Percentiles rank a stretch among this genome's conserved stretches.
These are phyloP conservation scores for Agrilus planipennis DNA, from an alignment of 1,140 invertebrate species.

Conservation along the genomic window DNA sequence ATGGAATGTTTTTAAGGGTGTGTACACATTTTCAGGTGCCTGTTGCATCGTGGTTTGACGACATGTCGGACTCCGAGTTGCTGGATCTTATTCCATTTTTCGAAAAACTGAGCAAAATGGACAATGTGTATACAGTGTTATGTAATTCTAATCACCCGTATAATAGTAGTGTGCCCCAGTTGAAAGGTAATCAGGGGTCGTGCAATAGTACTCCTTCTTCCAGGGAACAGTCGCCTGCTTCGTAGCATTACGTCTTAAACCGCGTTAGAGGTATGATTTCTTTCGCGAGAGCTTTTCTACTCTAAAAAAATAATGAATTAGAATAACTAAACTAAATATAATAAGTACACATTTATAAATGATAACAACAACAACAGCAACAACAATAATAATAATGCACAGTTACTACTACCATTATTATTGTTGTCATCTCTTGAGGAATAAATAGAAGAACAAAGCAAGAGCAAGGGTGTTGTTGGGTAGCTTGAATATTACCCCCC, in stretches of 20 bases:
- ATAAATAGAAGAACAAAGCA: no score
- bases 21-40: slow-evolving; percentile 85
- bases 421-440: no score
- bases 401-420: no score
- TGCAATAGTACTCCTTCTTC: slow-evolving; percentile 10
- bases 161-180: slow-evolving; percentile 35
- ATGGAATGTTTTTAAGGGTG: no score
- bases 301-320: slow-evolving; percentile 12
- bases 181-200: slow-evolving; percentile 19
- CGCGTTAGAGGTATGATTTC: slow-evolving; percentile 10
- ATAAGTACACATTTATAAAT: slow-evolving; percentile 1
- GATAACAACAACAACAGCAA: no score
- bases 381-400: no score
- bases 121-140: slow-evolving; percentile 86
- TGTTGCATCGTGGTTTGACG: slow-evolving; percentile 95
- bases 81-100: slow-evolving; percentile 92
- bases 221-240: slow-evolving; percentile 13
- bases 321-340: slow-evolving; percentile 4
- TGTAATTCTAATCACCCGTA: slow-evolving; percentile 80
- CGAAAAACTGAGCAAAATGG: slow-evolving; percentile 86
- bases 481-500: no score
- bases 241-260: slow-evolving; percentile 20
- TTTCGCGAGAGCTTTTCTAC: slow-evolving; percentile 7
- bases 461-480: no score
- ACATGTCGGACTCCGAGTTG: slow-evolving; percentile 89